phyloP scores from a whole-genome alignment of 2,797 vertebrate species.

The Gobionotothen gibberifrons region DNA sequence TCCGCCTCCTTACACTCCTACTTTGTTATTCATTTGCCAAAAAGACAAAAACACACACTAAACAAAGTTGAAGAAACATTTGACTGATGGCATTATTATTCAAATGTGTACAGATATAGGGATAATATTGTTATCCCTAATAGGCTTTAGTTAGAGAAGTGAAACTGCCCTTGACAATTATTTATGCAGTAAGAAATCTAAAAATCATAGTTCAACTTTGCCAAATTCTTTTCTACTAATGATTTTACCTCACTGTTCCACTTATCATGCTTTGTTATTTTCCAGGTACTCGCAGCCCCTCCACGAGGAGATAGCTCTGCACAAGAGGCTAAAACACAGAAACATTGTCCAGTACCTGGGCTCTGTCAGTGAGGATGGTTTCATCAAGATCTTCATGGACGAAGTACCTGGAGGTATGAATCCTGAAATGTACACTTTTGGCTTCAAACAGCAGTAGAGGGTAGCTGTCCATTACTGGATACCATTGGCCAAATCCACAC shows the following conservation, averaged over 20 bases:
- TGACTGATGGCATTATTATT: too few species aligned
- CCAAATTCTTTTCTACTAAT: too few species aligned
- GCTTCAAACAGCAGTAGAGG: not conserved
- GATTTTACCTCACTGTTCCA: not conserved
- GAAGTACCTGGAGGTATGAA: conserved; percentile 93
- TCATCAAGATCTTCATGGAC: conserved; percentile 98
- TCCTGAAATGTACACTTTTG: not conserved
- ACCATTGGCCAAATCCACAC: not conserved
- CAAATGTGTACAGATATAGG: too few species aligned
- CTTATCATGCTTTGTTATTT: not conserved
- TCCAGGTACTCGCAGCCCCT: conserved; percentile 91
- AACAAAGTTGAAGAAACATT: too few species aligned
- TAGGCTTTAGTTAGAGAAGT: too few species aligned
- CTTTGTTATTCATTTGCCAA: too few species aligned
- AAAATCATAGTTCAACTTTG: too few species aligned
- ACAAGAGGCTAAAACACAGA: conserved; percentile 92
- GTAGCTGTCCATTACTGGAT: not conserved
- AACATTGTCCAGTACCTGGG: conserved; percentile 95
- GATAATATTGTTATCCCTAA: too few species aligned
- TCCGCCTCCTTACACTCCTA: too few species aligned
- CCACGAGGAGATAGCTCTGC: conserved; percentile 93
- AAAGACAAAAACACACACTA: too few species aligned
- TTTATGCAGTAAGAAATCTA: too few species aligned
- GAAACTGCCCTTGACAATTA: too few species aligned
- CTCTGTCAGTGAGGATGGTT: conserved; percentile 90